Percentiles rank a stretch among this genome's conserved stretches.
phyloP scores from a whole-genome alignment of 2,113 vertebrate genomes.

The Coracopsis vasa region DNA sequence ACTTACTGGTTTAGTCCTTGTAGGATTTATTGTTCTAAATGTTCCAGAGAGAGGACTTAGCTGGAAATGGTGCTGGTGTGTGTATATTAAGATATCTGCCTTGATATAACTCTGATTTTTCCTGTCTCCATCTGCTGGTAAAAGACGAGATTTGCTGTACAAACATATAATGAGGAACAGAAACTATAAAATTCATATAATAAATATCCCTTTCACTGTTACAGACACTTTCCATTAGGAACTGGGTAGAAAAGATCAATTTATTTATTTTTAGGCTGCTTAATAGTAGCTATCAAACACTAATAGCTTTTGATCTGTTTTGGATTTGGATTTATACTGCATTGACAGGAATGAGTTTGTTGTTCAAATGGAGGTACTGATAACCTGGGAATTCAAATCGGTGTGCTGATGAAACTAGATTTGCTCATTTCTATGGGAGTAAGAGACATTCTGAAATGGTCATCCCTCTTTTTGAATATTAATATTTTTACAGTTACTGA shows the following conservation, averaged over 20 bases:
- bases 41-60: background rate
- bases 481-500: background rate
- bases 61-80: background rate
- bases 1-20: background rate
- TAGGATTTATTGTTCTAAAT: background rate
- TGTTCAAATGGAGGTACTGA: background rate
- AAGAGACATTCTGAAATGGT: background rate
- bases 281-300: background rate
- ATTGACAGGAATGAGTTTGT: background rate
- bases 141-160: conserved; percentile 21
- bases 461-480: background rate
- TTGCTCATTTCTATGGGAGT: background rate
- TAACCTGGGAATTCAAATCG: background rate
- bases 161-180: background rate
- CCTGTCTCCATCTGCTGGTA: conserved; percentile 63
- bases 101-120: conserved; percentile 26
- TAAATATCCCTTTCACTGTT: background rate
- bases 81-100: background rate
- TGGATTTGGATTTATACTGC: background rate
- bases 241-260: background rate
- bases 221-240: background rate
- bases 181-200: background rate
- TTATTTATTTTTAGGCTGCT: conserved; percentile 1
- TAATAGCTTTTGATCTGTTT: background rate
- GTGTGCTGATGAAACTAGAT: background rate